A percentile compares a stretch with the other conserved stretches of the same genome.
Conservation (phyloP, 1,140 invertebrate species). For the Drosophila tani region DNA sequence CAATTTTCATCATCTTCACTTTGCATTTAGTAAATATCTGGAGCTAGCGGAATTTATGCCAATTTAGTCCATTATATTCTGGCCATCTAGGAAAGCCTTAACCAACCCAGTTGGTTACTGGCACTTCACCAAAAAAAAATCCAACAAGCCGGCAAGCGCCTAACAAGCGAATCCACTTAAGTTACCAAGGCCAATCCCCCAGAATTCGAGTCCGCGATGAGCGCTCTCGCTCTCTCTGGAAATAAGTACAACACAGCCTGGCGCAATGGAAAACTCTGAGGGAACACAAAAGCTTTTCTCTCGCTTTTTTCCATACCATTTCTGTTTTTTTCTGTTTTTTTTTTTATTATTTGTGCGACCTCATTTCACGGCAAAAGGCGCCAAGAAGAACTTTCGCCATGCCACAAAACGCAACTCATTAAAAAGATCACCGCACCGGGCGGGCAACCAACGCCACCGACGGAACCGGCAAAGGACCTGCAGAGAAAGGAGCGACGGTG, state of each 20-base stretch:
- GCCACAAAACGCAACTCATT: conserved; percentile 78
- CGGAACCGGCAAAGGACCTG: conserved; percentile 27
- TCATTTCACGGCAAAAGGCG: conserved; percentile 69
- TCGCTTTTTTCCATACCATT: conserved; percentile 16
- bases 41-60: conserved; percentile 28
- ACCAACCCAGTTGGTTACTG: conserved; percentile 36
- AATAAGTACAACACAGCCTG: conserved; percentile 33
- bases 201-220: conserved; percentile 48
- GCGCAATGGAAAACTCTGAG: conserved; percentile 34
- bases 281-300: conserved; percentile 50
- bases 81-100: conserved; percentile 29
- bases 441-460: conserved; percentile 35
- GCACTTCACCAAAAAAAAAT: conserved; percentile 31
- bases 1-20: conserved; percentile 34
- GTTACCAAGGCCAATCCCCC: conserved; percentile 54
- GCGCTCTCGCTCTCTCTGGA: conserved; percentile 27
- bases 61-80: conserved; percentile 39
- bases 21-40: conserved; percentile 24
- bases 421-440: conserved; percentile 72
- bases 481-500: conserved; percentile 26
- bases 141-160: conserved; percentile 15
- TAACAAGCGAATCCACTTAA: conserved; percentile 60
- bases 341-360: conserved; percentile 49
- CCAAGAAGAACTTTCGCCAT: conserved; percentile 66
- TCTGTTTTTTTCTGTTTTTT: conserved; percentile 7